Base-by-base conservation (phyloP, 1,140 invertebrate species). In the Macrocentrus cingulum region DNA sequence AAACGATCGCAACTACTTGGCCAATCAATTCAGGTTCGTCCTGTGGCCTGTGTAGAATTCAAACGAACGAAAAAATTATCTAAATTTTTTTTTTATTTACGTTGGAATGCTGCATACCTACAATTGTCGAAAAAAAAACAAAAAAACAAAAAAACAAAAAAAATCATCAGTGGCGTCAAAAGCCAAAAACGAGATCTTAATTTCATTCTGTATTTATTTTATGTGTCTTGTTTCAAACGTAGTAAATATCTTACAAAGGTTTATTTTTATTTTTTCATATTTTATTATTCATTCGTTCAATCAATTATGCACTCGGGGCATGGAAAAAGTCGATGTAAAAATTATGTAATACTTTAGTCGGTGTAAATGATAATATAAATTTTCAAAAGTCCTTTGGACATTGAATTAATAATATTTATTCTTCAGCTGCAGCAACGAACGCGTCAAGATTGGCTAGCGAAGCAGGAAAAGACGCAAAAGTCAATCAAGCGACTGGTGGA, bases 21-120 rank as follows among this genome's bases (percentile, higher is more conserved):
- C 75, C 76, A 79, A 64, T 77, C 75, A 67, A 66, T 80, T 63
- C 76, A 80, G 77, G 77, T 80, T 80, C 75, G 77, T 80, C 71
- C 71, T 72, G 75, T 72, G 75, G 71, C 71, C 74, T 75, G 70
- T 62, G 65, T 76, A 75, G 67, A 76, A 65, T 65, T 69, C 65
- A 50, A 60, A 42, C 22, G 48, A 53, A 22, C 29, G 9, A 54
- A 54, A 32, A 44, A 25, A 32, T 2, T 42, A 7, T 50, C 20
- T 20, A 23, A 19, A 45, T 34, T 51, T 52, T 22, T 46, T 54
- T 39, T 19, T 58, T 59, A 60, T 63, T n/a, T n/a, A n/a, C n/a
- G 59, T 61, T 68, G 49, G 58, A 68, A 64, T 62, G 62, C 45
- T 44, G 13, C 25, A 36, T 25, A 44, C 18, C 6, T 49, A 6